Evolutionary conservation across 1,140 invertebrate species (phyloP), one percentile per base, ranked within the genome.

Genomic region (Heliconius hermathena): DNA sequence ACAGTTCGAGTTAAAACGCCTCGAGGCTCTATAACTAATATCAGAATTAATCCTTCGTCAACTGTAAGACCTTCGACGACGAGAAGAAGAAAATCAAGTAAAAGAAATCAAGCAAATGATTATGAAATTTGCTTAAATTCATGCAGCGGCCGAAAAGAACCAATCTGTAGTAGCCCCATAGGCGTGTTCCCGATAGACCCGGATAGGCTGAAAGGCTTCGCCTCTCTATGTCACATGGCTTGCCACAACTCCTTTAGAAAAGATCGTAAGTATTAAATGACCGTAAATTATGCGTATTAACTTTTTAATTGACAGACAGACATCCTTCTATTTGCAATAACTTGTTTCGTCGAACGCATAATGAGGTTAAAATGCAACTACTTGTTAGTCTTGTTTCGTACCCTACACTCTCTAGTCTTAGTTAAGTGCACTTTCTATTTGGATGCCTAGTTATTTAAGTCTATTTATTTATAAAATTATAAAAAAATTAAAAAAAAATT

Each of bases 191-290:
- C 88, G 38, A 86, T 93, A 74, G 83, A 93, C 77, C 84, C 91
- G 16, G 83, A 91, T 3, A 88, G 79, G 11, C 81, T 94, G 26
- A 93, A 90, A 82, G 92, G 92, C 26, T 94, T 94, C 80, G 88
- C 92, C 20, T 93, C 93, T 0, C 82, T 93, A 20, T 94, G 93
- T 75, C 91, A 94, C 72, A 89, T 94, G 89, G 92, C 91, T 8
- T 94, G 93, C 76, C 88, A 93, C 52, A 94, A 94, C 71, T 90
- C 89, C n/a, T 94, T 90, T 77, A 91, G 82, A 81, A 90, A 87
- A 82, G 85, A 88, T 71, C 81, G 91, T 94, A 84, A 94, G 91
- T 92, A 84, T 77, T 57, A 72, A 38, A 38, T 72, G 18, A 9
- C 3, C 18, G 16, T 72, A 66, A 26, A 29, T 66, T 16, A 38